phyloP scores from a whole-genome alignment of 2,113 vertebrate genomes.

The Cebidichthys violaceus region DNA sequence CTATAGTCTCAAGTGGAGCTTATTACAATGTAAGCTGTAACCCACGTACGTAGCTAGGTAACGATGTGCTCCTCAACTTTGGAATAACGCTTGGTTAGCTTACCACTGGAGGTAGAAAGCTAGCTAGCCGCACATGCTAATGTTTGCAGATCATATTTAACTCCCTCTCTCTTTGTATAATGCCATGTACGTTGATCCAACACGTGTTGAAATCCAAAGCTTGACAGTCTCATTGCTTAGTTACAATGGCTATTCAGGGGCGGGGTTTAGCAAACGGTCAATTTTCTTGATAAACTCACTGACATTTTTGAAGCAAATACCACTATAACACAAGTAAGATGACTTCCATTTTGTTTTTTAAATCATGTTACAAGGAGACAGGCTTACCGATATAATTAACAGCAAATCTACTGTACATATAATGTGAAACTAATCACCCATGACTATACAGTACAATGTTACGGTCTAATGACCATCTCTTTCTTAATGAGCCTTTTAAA shows the following conservation, averaged over 20 bases:
- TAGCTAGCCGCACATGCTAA: neutral
- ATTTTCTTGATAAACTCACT: neutral
- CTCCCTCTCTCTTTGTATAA: neutral
- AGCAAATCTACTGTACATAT: neutral
- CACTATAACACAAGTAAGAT: neutral
- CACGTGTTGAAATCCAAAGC: neutral
- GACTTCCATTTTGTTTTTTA: neutral
- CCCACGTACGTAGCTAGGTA: neutral
- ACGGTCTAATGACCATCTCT: conserved; percentile 21
- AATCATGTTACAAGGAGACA: conserved; percentile 3
- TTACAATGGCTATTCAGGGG: neutral
- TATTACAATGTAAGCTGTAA: neutral
- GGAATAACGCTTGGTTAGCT: neutral
- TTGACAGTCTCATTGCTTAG: neutral
- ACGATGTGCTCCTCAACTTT: neutral
- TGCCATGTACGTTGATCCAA: neutral
- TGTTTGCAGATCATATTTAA: neutral
- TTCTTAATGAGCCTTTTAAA: conserved; percentile 29
- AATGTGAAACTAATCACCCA: conserved; percentile 23
- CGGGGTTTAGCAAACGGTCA: neutral
- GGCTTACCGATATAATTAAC: conserved; percentile 10
- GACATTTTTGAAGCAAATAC: neutral
- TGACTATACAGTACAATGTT: conserved; percentile 5
- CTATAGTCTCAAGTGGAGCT: neutral
- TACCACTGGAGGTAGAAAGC: neutral